A percentile compares a stretch with the other conserved stretches of the same genome.
phyloP scores from a whole-genome alignment of 1,140 invertebrate species.

The Geopemphigus sp. region DNA sequence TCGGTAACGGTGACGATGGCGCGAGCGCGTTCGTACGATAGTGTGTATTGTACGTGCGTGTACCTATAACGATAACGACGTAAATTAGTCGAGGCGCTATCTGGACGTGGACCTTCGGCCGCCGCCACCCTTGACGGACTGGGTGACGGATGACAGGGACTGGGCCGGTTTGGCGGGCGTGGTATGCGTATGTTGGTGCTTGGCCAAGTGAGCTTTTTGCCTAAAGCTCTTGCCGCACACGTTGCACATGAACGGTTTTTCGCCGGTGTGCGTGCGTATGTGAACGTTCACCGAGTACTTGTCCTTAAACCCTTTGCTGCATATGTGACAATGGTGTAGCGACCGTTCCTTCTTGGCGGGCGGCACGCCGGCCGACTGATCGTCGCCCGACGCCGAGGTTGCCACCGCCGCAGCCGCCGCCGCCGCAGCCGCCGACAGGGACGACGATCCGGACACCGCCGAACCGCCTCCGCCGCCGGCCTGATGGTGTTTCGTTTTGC shows the following conservation, averaged over 20 bases:
- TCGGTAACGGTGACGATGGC: background rate
- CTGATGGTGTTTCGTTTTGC: conserved; percentile 20
- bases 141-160: conserved; percentile 18
- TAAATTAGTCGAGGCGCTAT: background rate
- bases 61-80: too few species aligned
- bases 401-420: too few species aligned
- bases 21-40: background rate
- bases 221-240: conserved; percentile 87
- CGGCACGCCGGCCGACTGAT: background rate
- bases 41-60: background rate
- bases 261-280: conserved; percentile 84
- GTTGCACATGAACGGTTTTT: conserved; percentile 86
- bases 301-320: conserved; percentile 89
- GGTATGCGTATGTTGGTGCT: conserved; percentile 92
- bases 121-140: conserved; percentile 6
- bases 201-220: conserved; percentile 95
- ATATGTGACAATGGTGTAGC: conserved; percentile 85
- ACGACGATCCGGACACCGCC: too few species aligned
- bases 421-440: too few species aligned
- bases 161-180: conserved; percentile 28
- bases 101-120: conserved; percentile 30
- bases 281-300: conserved; percentile 92
- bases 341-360: conserved; percentile 71
- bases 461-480: background rate
- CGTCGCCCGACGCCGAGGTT: too few species aligned